Conservation (phyloP, 2,113 vertebrate genomes). For the Tachysurus fulvidraco region DNA sequence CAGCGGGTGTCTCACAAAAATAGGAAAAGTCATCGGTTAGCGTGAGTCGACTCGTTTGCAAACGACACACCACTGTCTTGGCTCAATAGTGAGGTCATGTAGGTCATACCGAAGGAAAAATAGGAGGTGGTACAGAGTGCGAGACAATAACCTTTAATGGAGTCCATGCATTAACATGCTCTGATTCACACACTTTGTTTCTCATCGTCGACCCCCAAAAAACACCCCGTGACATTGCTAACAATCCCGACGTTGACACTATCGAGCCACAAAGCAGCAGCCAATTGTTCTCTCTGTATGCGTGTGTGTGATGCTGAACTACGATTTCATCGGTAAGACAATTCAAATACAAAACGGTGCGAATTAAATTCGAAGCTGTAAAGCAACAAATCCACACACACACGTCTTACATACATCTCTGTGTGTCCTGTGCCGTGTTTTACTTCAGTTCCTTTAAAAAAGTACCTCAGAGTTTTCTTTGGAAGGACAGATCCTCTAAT, state of each 20-base stretch:
- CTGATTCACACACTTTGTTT: slow-evolving; percentile 36
- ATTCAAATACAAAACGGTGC: not conserved
- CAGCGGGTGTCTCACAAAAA: not conserved
- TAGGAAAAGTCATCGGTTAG: not conserved
- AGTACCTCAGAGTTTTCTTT: not conserved
- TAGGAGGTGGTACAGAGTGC: slow-evolving; percentile 35
- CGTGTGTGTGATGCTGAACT: not conserved
- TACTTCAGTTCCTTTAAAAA: not conserved
- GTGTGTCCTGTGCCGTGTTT: not conserved
- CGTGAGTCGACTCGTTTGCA: not conserved
- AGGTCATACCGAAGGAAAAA: slow-evolving; percentile 36
- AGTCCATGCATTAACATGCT: slow-evolving; percentile 46
- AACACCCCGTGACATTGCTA: not conserved
- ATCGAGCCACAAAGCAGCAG: not conserved
- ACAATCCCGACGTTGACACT: not conserved
- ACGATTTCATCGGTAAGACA: not conserved
- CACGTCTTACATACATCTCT: not conserved
- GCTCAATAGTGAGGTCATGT: slow-evolving; percentile 43
- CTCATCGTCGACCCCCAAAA: not conserved
- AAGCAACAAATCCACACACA: not conserved
- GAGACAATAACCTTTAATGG: slow-evolving; percentile 60
- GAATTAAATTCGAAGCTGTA: not conserved
- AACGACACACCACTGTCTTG: not conserved
- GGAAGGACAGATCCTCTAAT: not conserved
- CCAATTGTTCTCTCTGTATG: not conserved